Base-by-base conservation (phyloP, 1,140 invertebrate species). In the Chionoecetes opilio region DNA sequence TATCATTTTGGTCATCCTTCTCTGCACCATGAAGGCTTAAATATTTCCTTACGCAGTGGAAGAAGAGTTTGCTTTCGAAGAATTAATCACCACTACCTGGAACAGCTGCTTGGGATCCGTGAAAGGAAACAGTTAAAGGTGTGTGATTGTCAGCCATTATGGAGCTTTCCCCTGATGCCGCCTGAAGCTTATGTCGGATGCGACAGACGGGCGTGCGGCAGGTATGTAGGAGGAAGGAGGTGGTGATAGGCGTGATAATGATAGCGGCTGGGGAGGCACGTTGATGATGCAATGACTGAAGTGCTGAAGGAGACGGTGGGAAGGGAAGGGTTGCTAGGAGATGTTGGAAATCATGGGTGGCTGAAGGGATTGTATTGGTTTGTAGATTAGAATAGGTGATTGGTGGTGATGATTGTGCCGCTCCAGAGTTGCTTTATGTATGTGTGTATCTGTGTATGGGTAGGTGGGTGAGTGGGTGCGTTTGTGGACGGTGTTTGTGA, bases 221-320 rank as follows among this genome's bases (percentile, higher is more conserved):
- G 63, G 63, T 75, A n/a, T n/a, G 63, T n/a, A n/a, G 63, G 63
- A 75, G 63, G 63, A 17, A 75, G 63, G 63, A n/a, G 63, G 63
- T 75, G 21, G 63, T 75, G 63, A 75, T 75, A 8, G 63, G 63
- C 21, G 63, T 75, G 63, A 26, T 75, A n/a, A 75, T 75, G 63
- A 26, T n/a, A 26, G 21, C 21, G 63, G 21, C n/a, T 0, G 8
- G 63, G 63, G 63, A 75, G 63, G 2, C 63, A n/a, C 63, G n/a
- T 75, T n/a, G 21, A 6, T 75, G 63, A 3, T 75, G 63, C 63
- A 75, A 26, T 75, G 63, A 75, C 63, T 75, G 63, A 75, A n/a
- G 21, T 75, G 63, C n/a, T 26, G 63, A 17, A 75, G 63, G 63
- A 75, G 63, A 75, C 63, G 26, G 5, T 46, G 41, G 41, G 46